phyloP scores from a whole-genome alignment of 1,140 invertebrate species.

The Rhopalosiphum maidis region DNA sequence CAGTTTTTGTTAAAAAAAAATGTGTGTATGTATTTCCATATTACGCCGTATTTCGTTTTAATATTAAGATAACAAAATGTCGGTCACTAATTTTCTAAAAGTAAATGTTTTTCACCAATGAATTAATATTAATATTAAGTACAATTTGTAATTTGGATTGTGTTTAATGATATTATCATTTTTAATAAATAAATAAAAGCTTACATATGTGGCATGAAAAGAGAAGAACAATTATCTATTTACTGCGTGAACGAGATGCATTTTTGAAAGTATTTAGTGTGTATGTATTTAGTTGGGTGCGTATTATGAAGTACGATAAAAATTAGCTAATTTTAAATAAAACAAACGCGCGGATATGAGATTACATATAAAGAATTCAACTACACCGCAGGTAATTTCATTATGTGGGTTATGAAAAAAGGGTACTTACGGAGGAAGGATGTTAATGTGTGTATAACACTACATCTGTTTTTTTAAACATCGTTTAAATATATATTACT shows the following conservation, averaged over 20 bases:
- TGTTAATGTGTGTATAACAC: not conserved
- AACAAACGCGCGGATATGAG: not conserved
- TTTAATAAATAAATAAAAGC: not conserved
- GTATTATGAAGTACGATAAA: not conserved
- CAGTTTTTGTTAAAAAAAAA: not conserved
- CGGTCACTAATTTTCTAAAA: not conserved
- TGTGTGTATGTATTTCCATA: not conserved
- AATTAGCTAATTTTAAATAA: not conserved
- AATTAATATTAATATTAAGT: not conserved
- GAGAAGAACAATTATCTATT: not conserved
- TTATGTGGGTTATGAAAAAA: slow-evolving; percentile 33
- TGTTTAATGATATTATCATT: not conserved
- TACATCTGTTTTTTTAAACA: slow-evolving; percentile 9
- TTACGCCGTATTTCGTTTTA: not conserved
- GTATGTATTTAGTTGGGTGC: not conserved
- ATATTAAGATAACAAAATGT: not conserved
- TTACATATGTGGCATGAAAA: not conserved
- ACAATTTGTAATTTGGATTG: not conserved
- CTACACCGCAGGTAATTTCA: slow-evolving; percentile 16
- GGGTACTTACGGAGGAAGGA: not conserved
- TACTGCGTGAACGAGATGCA: not conserved
- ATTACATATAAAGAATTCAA: slow-evolving; percentile 19
- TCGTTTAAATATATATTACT: not conserved
- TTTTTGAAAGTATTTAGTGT: slow-evolving; percentile 7
- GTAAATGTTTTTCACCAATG: not conserved